phyloP scores from a whole-genome alignment of 2,888 invertebrate genomes.

The Scotopteryx bipunctaria region DNA sequence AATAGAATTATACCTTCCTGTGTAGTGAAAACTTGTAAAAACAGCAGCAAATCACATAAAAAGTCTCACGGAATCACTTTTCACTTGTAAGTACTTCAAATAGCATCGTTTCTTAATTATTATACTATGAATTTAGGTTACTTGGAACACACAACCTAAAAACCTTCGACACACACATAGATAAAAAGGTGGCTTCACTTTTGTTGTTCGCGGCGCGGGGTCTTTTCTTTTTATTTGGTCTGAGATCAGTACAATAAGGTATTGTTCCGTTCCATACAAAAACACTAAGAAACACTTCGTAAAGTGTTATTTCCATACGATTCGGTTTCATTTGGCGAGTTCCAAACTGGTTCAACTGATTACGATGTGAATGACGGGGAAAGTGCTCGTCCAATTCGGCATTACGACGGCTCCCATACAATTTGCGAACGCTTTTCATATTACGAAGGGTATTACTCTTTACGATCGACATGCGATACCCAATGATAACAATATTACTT shows the following conservation, averaged over 20 bases:
- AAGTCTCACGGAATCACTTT: too few relatives aligned
- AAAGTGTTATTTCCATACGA: constrained; percentile 11
- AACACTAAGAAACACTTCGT: background rate
- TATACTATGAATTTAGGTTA: too few relatives aligned
- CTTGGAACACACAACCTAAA: too few relatives aligned
- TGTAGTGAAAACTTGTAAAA: too few relatives aligned
- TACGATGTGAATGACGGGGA: constrained; percentile 33
- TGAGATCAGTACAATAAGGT: too few relatives aligned
- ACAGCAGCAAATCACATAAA: too few relatives aligned
- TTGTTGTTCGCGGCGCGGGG: too few relatives aligned
- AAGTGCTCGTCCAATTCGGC: constrained; percentile 29
- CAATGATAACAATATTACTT: background rate
- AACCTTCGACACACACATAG: too few relatives aligned
- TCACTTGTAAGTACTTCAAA: too few relatives aligned
- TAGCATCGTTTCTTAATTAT: too few relatives aligned
- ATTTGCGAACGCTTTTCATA: background rate
- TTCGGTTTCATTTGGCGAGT: constrained; percentile 22
- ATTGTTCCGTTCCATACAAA: background rate
- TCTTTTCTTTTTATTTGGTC: background rate
- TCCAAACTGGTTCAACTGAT: constrained; percentile 30
- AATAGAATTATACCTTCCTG: too few relatives aligned
- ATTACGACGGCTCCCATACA: constrained; percentile 2
- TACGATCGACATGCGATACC: background rate
- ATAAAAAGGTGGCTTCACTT: too few relatives aligned
- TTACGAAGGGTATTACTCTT: background rate